phyloP scores from a whole-genome alignment of 2,113 vertebrate species.

The Herpetotheres cachinnans region DNA sequence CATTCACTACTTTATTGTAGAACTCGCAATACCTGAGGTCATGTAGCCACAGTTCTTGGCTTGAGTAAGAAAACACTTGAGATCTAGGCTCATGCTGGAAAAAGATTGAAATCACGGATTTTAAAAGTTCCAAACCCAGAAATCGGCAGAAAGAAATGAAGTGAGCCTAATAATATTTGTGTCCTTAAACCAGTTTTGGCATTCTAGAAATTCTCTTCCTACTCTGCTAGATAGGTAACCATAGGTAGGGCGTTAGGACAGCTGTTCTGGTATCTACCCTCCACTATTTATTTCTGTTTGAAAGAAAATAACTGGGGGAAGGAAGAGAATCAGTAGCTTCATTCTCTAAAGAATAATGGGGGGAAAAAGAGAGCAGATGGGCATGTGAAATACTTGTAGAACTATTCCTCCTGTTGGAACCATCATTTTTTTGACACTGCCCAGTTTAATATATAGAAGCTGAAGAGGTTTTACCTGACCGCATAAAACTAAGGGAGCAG shows the following conservation, averaged over 20 bases:
- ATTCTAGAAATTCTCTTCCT: not conserved
- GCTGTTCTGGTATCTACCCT: not conserved
- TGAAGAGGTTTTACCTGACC: not conserved
- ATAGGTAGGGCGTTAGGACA: not conserved
- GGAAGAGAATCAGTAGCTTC: not conserved
- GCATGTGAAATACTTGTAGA: not conserved
- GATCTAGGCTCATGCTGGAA: not conserved
- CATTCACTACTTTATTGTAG: not conserved
- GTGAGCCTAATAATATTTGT: not conserved
- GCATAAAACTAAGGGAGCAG: not conserved
- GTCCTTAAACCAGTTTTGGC: not conserved
- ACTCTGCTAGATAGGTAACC: not conserved
- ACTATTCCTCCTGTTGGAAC: not conserved
- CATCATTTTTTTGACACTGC: not conserved
- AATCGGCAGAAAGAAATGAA: not conserved
- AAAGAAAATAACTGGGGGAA: not conserved
- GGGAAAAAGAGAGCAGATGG: not conserved
- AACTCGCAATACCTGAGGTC: not conserved
- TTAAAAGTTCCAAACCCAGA: not conserved
- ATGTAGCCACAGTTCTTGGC: not conserved
- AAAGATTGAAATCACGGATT: not conserved
- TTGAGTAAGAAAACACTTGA: not conserved
- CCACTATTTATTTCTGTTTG: not conserved
- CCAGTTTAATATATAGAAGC: not conserved
- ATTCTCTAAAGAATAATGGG: not conserved